These are phyloP conservation scores for Dasypolia templi DNA, from an alignment of 2,888 invertebrate genomes.

Conservation along the genomic window DNA sequence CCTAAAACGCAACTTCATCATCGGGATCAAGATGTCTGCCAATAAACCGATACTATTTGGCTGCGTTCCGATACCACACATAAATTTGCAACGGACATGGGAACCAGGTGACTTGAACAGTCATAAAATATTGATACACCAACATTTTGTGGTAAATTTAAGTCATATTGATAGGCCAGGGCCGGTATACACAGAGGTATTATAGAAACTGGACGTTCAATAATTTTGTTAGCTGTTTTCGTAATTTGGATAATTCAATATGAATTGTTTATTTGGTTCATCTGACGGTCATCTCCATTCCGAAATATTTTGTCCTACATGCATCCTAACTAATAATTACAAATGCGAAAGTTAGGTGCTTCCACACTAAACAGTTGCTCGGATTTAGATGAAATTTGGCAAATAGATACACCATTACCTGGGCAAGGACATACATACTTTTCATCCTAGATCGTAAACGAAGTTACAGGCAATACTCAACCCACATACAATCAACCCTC, in stretches of 20 bases:
- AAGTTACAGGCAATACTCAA: no score
- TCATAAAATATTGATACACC: slow-evolving; percentile 70
- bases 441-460: no score
- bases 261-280: not conserved
- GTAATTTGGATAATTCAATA: slow-evolving; percentile 1
- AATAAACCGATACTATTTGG: slow-evolving; percentile 78
- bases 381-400: no score
- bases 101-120: slow-evolving; percentile 76
- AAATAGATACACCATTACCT: no score
- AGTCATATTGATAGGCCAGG: slow-evolving; percentile 46
- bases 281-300: not conserved
- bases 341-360: no score
- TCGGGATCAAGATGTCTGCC: slow-evolving; percentile 72
- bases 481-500: no score
- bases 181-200: slow-evolving; percentile 20
- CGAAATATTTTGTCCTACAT: not conserved
- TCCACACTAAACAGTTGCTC: no score
- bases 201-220: not conserved
- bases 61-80: slow-evolving; percentile 76
- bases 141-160: slow-evolving; percentile 58
- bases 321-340: no score
- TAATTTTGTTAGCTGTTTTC: slow-evolving; percentile 16
- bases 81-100: slow-evolving; percentile 76
- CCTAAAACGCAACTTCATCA: slow-evolving; percentile 66
- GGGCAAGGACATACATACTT: no score